Conservation (phyloP, 1,140 invertebrate species). For the Akabosia matsudoensis region DNA sequence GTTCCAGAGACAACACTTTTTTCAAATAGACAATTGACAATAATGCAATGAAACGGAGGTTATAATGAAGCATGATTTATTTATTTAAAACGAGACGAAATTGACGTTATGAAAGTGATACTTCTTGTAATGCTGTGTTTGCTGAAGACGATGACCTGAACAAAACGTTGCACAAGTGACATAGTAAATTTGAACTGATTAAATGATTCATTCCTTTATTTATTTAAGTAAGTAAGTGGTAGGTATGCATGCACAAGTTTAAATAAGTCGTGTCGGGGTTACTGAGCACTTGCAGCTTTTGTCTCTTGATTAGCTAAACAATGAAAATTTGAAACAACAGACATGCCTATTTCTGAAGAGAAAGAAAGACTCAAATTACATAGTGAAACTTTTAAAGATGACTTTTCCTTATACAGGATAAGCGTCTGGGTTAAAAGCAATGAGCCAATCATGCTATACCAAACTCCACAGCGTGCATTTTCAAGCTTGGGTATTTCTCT, state of each 20-base stretch:
- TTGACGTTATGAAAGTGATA: constrained; percentile 6
- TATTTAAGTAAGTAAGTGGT: background rate
- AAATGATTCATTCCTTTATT: constrained; percentile 2
- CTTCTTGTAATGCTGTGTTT: background rate
- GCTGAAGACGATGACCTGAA: background rate
- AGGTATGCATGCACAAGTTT: background rate
- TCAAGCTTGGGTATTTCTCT: no score
- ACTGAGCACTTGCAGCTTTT: background rate
- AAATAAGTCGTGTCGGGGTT: no score
- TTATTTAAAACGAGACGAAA: background rate
- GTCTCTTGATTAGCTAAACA: no score
- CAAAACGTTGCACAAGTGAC: background rate
- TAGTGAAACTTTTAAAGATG: no score
- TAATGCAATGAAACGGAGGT: no score
- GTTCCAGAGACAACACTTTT: background rate
- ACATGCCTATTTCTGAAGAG: no score
- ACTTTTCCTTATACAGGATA: no score
- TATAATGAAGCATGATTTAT: constrained; percentile 6
- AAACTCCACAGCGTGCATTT: no score
- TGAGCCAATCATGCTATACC: no score
- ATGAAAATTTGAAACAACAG: no score
- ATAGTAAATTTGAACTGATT: background rate
- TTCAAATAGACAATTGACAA: background rate
- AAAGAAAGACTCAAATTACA: no score
- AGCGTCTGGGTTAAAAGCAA: no score